A percentile compares a stretch with the other conserved stretches of the same genome.
These are phyloP conservation scores for Selenia dentaria DNA, from an alignment of 2,888 invertebrate genomes.

Conservation along the genomic window DNA sequence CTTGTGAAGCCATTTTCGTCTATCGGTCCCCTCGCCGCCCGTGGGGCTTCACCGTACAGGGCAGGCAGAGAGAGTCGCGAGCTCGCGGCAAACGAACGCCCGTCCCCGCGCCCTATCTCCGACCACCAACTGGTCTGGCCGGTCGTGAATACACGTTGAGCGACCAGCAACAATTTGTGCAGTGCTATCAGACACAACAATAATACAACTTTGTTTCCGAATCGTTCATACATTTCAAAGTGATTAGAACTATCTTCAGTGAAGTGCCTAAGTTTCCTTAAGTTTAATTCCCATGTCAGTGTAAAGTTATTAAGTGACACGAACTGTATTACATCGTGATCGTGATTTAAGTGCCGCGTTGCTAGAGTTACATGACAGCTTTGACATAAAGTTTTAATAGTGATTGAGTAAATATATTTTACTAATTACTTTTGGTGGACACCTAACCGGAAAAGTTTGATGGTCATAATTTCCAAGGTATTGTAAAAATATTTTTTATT, in stretches of 20 bases:
- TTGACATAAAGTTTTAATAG: conserved; percentile 44
- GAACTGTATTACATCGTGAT: conserved; percentile 44
- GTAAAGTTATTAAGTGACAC: conserved; percentile 58
- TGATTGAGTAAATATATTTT: conserved; percentile 53
- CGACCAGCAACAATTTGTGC: conserved; percentile 58
- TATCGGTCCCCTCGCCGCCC: conserved; percentile 77
- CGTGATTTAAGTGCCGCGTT: conserved; percentile 54
- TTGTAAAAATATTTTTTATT: too few species aligned
- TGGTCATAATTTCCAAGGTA: conserved; percentile 52
- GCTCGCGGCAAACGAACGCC: conserved; percentile 61
- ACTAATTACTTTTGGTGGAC: conserved; percentile 38
- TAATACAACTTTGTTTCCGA: conserved; percentile 31
- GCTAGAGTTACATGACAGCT: conserved; percentile 51
- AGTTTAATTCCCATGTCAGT: conserved; percentile 48
- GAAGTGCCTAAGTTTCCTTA: conserved; percentile 65
- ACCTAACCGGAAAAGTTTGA: conserved; percentile 38
- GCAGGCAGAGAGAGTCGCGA: conserved; percentile 73
- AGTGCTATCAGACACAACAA: conserved; percentile 55
- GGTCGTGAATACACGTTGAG: conserved; percentile 55
- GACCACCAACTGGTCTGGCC: conserved; percentile 45
- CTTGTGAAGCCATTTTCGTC: conserved; percentile 85
- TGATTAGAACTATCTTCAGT: conserved; percentile 52
- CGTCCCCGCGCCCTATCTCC: conserved; percentile 18
- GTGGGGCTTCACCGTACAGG: conserved; percentile 67
- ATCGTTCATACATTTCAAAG: conserved; percentile 20